Base-by-base conservation (phyloP, 2,797 vertebrate species). In the Synanceia verrucosa region DNA sequence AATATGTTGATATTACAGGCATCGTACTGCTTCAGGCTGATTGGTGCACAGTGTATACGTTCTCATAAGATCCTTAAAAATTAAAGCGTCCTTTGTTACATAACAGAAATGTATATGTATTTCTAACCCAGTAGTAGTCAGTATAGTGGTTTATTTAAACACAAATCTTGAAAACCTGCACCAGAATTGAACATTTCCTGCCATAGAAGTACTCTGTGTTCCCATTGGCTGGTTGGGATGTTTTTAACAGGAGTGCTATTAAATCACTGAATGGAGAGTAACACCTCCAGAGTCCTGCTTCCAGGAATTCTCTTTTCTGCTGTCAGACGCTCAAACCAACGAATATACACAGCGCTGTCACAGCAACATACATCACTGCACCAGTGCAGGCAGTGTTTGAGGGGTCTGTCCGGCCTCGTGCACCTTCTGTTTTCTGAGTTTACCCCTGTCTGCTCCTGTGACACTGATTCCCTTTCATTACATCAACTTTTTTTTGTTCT, bases 301-400 rank as follows among this genome's bases (percentile, higher is more conserved):
- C 93, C 92, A 83, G 90, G 88, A 93, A 94, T 93, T 93, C 87
- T 89, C 70, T 73, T 72, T 50, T 50, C 47, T 63, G 61, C 69
- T 47, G 65, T 74, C 69, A 71, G 79, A 78, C 72, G 78, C 57
- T 55, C 6, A 44, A 81, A 85, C 76, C 70, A 73, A 33, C 70
- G 75, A 60, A 70, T 55, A 74, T 68, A 70, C 79, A 71, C 76
- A 64, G 26, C 1, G 39, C 79, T 86, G 87, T 80, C 82, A 83
- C 70, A 77, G 24, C 56, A 19, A 36, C 86, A 81, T 89, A 59
- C 77, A 88, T 88, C 87, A 85, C 60, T 10, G 34, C 43, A 48
- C 21, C 67, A 76, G 70, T 78, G 51, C 76, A 44, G 48, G 18
- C 52, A 4, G 56, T 51, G 64, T 59, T 79, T 72, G 57, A 67